Evolutionary conservation across 2,113 vertebrate genomes (phyloP).

Genomic region (Pachyramphus minor): DNA sequence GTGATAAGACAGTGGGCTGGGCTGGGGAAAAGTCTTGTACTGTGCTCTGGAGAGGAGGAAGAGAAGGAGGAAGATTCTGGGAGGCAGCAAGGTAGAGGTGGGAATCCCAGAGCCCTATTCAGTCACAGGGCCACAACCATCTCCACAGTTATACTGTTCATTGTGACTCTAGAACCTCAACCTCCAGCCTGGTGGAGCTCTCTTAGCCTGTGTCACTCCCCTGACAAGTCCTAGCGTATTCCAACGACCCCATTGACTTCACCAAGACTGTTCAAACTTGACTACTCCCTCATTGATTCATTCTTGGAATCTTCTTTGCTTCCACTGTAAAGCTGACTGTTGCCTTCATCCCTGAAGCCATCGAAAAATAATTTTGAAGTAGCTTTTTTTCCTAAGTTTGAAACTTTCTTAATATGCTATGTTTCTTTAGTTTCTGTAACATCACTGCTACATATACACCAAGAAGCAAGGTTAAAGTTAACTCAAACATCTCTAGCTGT

Average conservation of each 20-base stretch:
- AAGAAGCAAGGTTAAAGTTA: not conserved
- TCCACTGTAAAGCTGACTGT: not conserved
- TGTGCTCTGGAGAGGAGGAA: not conserved
- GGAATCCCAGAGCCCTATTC: not conserved
- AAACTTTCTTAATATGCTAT: not conserved
- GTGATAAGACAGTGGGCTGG: not conserved
- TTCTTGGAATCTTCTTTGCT: not conserved
- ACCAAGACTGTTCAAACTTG: not conserved
- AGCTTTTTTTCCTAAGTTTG: not conserved
- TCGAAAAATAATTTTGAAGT: not conserved
- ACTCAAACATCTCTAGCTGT: not conserved
- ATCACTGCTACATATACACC: not conserved
- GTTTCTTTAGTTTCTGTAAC: not conserved
- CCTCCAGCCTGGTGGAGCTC: not conserved
- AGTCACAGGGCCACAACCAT: not conserved
- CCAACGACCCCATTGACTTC: not conserved
- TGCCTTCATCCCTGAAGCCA: not conserved
- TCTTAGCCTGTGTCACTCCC: not conserved
- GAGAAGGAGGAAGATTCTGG: not conserved
- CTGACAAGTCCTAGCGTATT: not conserved
- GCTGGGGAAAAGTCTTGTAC: not conserved
- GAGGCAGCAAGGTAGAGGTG: not conserved
- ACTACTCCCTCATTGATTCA: not conserved
- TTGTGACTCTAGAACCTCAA: not conserved
- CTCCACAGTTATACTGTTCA: not conserved